A percentile compares a stretch with the other conserved stretches of the same genome.
These are phyloP conservation scores for Holothuria leucospilota DNA, from an alignment of 53 echinoderm and acorn worm species.

Conservation along the genomic window DNA sequence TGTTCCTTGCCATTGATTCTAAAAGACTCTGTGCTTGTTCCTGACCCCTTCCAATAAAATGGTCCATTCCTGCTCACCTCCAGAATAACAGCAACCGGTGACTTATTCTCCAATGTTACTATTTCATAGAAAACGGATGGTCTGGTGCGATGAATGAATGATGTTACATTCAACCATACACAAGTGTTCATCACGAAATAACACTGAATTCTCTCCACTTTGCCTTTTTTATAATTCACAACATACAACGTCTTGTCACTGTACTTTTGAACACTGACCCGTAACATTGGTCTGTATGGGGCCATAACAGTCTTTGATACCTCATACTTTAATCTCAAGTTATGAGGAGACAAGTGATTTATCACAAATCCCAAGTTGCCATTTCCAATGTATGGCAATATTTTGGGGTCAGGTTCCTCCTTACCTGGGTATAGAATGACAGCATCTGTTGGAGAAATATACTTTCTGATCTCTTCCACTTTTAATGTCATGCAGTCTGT, in stretches of 20 bases:
- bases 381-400: constrained; percentile 83
- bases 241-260: constrained; percentile 80
- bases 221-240: constrained; percentile 78
- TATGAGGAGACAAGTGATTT: constrained; percentile 72
- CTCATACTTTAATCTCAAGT: constrained; percentile 67
- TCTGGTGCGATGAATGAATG: constrained; percentile 78
- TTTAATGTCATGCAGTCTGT: constrained; percentile 82
- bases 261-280: constrained; percentile 63
- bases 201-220: constrained; percentile 85
- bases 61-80: constrained; percentile 73
- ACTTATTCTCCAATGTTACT: constrained; percentile 82
- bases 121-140: constrained; percentile 83
- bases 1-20: constrained; percentile 70
- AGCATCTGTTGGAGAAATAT: constrained; percentile 62
- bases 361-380: constrained; percentile 86
- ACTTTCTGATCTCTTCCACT: constrained; percentile 69
- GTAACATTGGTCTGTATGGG: constrained; percentile 82
- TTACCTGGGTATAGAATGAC: constrained; percentile 63
- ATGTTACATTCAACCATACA: constrained; percentile 76
- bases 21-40: constrained; percentile 75
- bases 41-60: constrained; percentile 86
- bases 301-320: constrained; percentile 71
- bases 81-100: constrained; percentile 75
- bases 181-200: constrained; percentile 80
- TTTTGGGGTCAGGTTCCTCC: constrained; percentile 50